Base-by-base conservation (phyloP, 1,140 invertebrate species). In the Drosophila chauvacae region DNA sequence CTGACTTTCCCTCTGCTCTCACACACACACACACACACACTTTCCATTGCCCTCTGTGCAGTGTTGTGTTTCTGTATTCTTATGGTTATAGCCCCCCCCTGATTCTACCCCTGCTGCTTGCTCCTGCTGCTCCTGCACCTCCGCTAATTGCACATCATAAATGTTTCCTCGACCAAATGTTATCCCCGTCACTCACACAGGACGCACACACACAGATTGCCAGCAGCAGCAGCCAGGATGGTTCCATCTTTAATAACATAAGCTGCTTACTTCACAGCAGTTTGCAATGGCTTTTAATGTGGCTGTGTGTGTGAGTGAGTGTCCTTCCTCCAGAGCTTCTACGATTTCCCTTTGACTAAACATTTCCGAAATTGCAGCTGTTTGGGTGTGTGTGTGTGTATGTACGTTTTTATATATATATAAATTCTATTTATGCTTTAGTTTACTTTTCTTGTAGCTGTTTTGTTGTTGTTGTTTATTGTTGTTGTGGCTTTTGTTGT, bases 341-440 rank as follows among this genome's bases (percentile, higher is more conserved):
- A 48, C 57, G 28, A 74, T 73, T 80, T 63, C 59, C 69, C 71
- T 75, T 75, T 74, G 71, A 75, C 70, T 73, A 72, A 73, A 76
- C 41, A 76, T 76, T 76, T 77, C 55, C 50, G 23, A 60, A 77
- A 69, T 77, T 77, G 61, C 72, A 66, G 73, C 56, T 77, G 73
- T 47, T 64, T 37, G n/a, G 57, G 69, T 44, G 42, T 68, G 51
- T 45, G 26, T 18, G 11, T 70, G 56, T 70, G 50, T 57, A 60
- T 70, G 65, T 45, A 50, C 20, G 20, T 16, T 48, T 48, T 10
- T 53, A 69, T 68, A 63, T 74, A 63, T 80, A 63, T 80, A 77
- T 82, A 90, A 87, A 86, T 83, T 83, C 80, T 90, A 87, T 64
- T 77, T 84, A 78, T 70, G 57, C 62, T 65, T 72, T 77, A 71